Evolutionary conservation across 92 coral and sea anemone species (phyloP).

Genomic region (Metridium senile): DNA sequence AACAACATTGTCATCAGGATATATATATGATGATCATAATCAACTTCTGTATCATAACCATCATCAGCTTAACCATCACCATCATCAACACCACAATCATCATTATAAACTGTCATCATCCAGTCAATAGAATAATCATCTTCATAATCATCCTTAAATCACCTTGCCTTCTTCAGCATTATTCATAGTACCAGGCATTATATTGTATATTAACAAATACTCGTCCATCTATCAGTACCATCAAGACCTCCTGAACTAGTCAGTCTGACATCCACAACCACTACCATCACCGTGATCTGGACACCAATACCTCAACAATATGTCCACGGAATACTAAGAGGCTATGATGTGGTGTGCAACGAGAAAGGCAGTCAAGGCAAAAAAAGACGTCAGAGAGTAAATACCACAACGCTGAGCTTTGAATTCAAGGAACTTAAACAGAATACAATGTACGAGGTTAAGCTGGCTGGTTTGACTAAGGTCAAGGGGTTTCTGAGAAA

Average conservation of each 20-base stretch:
- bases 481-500: slow-evolving; percentile 66
- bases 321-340: slow-evolving; percentile 74
- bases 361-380: slow-evolving; percentile 39
- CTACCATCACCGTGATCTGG: slow-evolving; percentile 69
- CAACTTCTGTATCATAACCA: neutral
- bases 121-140: too few relatives aligned
- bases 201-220: neutral
- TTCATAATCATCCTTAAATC: too few relatives aligned
- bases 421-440: slow-evolving; percentile 58
- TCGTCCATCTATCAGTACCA: slow-evolving; percentile 53
- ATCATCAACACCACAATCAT: too few relatives aligned
- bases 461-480: slow-evolving; percentile 68
- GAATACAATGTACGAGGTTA: slow-evolving; percentile 73
- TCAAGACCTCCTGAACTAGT: slow-evolving; percentile 57
- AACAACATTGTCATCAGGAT: too few relatives aligned
- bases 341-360: slow-evolving; percentile 68
- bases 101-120: too few relatives aligned
- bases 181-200: too few relatives aligned
- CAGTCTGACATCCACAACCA: slow-evolving; percentile 55
- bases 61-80: too few relatives aligned
- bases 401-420: slow-evolving; percentile 50
- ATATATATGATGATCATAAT: too few relatives aligned
- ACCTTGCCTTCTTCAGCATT: too few relatives aligned
- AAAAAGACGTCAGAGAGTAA: slow-evolving; percentile 60
- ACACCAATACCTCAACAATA: slow-evolving; percentile 61